A percentile compares a stretch with the other conserved stretches of the same genome.
phyloP scores from a whole-genome alignment of 2,797 vertebrate genomes.

The Sus cebifrons region DNA sequence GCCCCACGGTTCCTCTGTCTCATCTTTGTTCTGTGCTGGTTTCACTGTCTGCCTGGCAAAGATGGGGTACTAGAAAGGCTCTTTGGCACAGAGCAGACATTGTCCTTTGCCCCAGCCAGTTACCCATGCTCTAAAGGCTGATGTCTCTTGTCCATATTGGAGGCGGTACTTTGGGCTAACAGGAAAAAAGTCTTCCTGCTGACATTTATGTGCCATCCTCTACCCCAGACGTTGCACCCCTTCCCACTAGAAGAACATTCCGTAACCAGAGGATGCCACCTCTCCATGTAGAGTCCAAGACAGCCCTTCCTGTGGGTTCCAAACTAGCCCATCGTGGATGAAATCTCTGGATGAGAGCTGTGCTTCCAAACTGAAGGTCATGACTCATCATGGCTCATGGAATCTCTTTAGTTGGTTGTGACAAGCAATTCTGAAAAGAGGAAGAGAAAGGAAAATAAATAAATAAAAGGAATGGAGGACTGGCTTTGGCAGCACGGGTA shows the following conservation, averaged over 20 bases:
- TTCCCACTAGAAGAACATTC: not conserved
- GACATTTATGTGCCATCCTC: not conserved
- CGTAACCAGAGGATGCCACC: no score
- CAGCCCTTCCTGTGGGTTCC: not conserved
- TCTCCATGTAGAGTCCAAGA: not conserved
- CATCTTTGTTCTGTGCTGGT: fast-evolving
- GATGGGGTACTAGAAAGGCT: not conserved
- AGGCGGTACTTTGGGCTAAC: not conserved
- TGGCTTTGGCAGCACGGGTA: no score
- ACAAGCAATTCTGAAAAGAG: not conserved
- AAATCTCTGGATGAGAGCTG: no score
- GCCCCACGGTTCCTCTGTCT: fast-evolving
- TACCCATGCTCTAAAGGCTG: not conserved
- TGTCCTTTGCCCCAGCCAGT: not conserved
- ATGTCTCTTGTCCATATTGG: not conserved
- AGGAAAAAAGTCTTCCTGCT: not conserved
- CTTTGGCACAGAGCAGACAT: no score
- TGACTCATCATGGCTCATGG: not conserved
- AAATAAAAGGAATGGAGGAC: no score
- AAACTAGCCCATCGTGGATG: fast-evolving
- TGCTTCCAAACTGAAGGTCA: not conserved
- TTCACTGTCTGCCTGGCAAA: not conserved
- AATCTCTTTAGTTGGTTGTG: not conserved
- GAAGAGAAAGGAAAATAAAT: not conserved
- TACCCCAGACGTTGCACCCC: no score